These are phyloP conservation scores for Sapayoa aenigma DNA, from an alignment of 2,113 vertebrate species.

Conservation along the genomic window DNA sequence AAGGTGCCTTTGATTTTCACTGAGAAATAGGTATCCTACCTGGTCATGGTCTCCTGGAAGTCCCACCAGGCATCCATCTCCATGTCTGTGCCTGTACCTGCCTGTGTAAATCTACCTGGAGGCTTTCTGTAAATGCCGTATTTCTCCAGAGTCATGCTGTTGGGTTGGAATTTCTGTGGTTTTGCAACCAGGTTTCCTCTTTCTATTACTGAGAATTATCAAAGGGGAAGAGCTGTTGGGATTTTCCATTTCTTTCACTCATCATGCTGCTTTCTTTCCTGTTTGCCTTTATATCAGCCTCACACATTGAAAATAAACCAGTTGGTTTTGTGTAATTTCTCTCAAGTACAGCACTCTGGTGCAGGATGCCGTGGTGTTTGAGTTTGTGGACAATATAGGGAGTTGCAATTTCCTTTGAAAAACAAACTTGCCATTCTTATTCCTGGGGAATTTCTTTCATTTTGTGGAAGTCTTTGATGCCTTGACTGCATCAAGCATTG, in stretches of 20 bases:
- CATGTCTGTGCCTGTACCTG: background rate
- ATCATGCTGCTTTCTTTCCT: background rate
- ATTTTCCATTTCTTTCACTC: constrained; percentile 40
- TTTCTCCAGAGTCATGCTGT: background rate
- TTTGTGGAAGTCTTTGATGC: constrained; percentile 38
- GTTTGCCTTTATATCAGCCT: background rate
- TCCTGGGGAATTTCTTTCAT: background rate
- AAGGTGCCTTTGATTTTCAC: background rate
- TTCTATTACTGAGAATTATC: background rate
- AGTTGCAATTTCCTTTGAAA: constrained; percentile 22
- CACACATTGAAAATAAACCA: background rate
- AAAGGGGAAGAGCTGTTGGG: constrained; percentile 36
- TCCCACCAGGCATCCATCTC: background rate
- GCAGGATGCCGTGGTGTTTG: background rate
- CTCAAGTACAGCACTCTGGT: fast-evolving
- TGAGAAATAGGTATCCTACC: background rate
- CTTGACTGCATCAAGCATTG: background rate
- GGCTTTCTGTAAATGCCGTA: background rate
- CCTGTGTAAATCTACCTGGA: background rate
- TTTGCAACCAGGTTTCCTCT: constrained; percentile 38
- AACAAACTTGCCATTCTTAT: background rate
- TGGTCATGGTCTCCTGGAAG: background rate
- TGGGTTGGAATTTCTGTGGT: constrained; percentile 1
- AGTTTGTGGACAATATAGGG: background rate
- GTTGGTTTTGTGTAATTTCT: background rate